Evolutionary conservation across 2,797 vertebrate species (phyloP).

Genomic region (Poeciliopsis gracilis): DNA sequence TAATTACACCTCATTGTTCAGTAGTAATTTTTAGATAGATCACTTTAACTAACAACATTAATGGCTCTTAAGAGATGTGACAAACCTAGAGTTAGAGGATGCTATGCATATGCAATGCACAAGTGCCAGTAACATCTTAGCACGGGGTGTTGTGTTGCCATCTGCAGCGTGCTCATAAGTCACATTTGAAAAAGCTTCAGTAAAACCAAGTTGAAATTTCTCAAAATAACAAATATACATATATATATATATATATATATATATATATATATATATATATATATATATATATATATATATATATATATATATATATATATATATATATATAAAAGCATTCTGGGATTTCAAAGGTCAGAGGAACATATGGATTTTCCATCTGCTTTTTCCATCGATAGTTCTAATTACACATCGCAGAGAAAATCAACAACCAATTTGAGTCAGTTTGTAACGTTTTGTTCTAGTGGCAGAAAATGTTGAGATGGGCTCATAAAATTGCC

Average conservation of each 20-base stretch:
- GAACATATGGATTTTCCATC: constrained; percentile 8
- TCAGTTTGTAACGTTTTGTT: constrained; percentile 7
- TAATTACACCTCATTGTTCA: background rate
- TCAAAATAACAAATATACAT: background rate
- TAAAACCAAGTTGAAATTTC: background rate
- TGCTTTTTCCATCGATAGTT: background rate
- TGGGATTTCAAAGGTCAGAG: background rate
- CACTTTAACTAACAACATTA: background rate
- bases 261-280: too few species aligned
- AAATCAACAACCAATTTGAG: constrained; percentile 9
- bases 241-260: too few species aligned
- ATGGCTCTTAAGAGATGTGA: background rate
- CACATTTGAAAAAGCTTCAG: background rate
- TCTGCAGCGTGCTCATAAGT: background rate
- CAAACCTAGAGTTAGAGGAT: background rate
- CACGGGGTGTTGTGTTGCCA: background rate
- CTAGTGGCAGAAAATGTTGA: background rate
- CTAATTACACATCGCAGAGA: constrained; percentile 2
- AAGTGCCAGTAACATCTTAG: background rate
- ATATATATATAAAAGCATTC: background rate
- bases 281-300: background rate
- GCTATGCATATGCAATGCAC: background rate
- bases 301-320: too few species aligned
- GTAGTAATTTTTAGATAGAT: background rate
- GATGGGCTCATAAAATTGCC: background rate